A percentile compares a stretch with the other conserved stretches of the same genome.
These are phyloP conservation scores for Lamellibrachia luymesi DNA, from an alignment of 1,140 invertebrate genomes.

Conservation along the genomic window DNA sequence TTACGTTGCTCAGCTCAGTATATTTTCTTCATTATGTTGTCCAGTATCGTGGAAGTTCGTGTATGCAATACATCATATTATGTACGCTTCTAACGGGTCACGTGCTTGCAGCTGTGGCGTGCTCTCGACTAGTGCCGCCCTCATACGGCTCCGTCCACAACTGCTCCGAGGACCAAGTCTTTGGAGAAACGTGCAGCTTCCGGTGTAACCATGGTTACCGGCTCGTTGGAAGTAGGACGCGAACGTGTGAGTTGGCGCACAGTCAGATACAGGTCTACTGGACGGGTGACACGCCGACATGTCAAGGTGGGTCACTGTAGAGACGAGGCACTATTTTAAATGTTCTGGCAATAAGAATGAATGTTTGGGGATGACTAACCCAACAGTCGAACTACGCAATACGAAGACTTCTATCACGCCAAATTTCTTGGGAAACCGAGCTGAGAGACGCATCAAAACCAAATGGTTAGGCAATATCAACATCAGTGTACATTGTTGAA, in stretches of 20 bases:
- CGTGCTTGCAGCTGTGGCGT: background rate
- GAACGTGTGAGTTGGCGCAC: constrained; percentile 13
- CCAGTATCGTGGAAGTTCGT: too few species aligned
- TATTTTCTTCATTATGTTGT: too few species aligned
- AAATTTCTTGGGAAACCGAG: too few species aligned
- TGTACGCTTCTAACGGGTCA: background rate
- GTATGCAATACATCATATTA: too few species aligned
- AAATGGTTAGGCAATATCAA: too few species aligned
- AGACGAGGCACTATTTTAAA: background rate
- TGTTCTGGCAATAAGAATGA: background rate
- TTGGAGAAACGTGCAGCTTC: constrained; percentile 19
- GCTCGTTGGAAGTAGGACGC: constrained; percentile 8
- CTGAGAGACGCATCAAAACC: too few species aligned
- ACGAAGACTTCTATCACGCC: too few species aligned
- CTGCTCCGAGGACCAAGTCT: background rate
- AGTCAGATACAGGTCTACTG: constrained; percentile 13
- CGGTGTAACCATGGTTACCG: constrained; percentile 14
- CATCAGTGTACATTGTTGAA: too few species aligned
- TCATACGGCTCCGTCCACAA: background rate
- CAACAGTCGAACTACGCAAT: too few species aligned
- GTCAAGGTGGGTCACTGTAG: constrained; percentile 2
- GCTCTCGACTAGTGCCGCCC: background rate
- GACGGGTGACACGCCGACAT: constrained; percentile 1
- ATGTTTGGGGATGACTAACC: background rate
- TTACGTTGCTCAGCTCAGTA: too few species aligned